phyloP scores from a whole-genome alignment of 2,888 invertebrate species.

The Sesamia inferens region DNA sequence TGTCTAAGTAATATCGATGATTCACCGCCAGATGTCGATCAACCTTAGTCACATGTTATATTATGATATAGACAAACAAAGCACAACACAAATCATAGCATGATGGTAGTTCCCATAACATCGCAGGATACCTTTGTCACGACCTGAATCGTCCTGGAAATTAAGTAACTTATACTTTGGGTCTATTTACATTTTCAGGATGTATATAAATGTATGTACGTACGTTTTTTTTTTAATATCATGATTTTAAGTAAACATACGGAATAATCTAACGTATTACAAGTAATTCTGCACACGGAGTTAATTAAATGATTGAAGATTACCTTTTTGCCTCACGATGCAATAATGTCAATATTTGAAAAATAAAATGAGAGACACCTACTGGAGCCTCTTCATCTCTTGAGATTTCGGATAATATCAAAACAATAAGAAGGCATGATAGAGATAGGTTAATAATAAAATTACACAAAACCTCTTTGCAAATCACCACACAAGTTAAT shows the following conservation, averaged over 20 bases:
- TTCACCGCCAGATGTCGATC: slow-evolving; percentile 46
- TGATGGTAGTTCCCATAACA: slow-evolving; percentile 53
- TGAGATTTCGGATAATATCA: neutral
- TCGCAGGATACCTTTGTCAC: slow-evolving; percentile 4
- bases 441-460: neutral
- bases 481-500: neutral
- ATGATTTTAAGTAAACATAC: too few species aligned
- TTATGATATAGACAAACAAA: slow-evolving; percentile 35
- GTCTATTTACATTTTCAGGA: neutral
- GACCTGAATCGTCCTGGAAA: neutral
- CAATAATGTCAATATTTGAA: too few species aligned
- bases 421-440: neutral
- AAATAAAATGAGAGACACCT: neutral
- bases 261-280: too few species aligned
- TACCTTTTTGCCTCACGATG: neutral
- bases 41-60: slow-evolving; percentile 31
- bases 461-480: neutral
- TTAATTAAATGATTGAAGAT: neutral
- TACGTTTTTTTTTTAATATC: too few species aligned
- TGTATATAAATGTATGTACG: too few species aligned
- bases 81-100: slow-evolving; percentile 57
- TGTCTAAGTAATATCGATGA: slow-evolving; percentile 28
- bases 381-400: neutral
- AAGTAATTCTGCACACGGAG: neutral
- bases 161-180: neutral